Evolutionary conservation across 1,140 invertebrate genomes (phyloP).

Genomic region (Chymomyza costata): DNA sequence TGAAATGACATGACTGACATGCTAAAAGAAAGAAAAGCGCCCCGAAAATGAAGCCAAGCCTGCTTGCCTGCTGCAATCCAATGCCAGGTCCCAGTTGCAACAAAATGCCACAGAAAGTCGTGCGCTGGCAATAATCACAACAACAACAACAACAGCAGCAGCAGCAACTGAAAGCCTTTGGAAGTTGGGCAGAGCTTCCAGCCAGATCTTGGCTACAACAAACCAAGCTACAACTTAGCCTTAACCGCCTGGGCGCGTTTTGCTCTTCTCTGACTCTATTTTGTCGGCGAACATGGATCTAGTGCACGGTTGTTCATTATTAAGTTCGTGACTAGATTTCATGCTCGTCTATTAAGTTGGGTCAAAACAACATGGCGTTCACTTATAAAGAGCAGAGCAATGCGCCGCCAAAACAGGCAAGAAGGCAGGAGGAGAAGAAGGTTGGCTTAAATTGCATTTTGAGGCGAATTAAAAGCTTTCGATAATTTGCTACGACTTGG

Average conservation of each 20-base stretch:
- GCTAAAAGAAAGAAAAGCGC: constrained; percentile 16
- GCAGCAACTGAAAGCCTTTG: constrained; percentile 4
- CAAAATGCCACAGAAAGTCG: constrained; percentile 68
- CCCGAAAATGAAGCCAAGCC: constrained; percentile 23
- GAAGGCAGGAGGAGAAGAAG: background rate
- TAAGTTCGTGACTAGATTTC: constrained; percentile 76
- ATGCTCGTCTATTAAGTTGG: constrained; percentile 76
- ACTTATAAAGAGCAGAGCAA: constrained; percentile 24
- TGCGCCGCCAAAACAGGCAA: background rate
- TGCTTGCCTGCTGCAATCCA: constrained; percentile 28
- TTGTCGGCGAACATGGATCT: constrained; percentile 76
- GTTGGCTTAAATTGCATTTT: constrained; percentile 10
- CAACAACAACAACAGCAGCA: constrained; percentile 24
- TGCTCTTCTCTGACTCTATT: constrained; percentile 74
- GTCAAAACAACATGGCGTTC: constrained; percentile 53
- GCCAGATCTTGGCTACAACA: too few relatives aligned
- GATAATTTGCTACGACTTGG: too few relatives aligned
- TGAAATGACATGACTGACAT: constrained; percentile 55
- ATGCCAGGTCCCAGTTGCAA: constrained; percentile 25
- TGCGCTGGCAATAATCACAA: constrained; percentile 64
- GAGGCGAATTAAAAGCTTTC: background rate
- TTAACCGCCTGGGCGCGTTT: constrained; percentile 24
- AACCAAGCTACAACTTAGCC: too few relatives aligned
- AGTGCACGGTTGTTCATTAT: constrained; percentile 76
- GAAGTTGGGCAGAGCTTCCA: background rate